phyloP scores from a whole-genome alignment of 2,888 invertebrate genomes.

The Rotaria macrura region DNA sequence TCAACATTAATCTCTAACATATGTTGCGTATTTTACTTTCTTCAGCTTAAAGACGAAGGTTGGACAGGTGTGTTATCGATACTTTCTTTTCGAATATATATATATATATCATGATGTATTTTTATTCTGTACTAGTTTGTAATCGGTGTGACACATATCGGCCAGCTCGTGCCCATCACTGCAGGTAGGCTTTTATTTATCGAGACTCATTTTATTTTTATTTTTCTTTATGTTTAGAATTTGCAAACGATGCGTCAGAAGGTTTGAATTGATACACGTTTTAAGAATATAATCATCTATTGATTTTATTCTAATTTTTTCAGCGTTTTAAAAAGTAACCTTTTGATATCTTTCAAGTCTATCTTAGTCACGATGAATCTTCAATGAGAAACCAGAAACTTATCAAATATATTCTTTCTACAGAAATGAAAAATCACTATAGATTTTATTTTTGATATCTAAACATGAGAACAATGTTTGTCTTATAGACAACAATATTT shows the following conservation, averaged over 20 bases:
- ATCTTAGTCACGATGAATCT: too few relatives aligned
- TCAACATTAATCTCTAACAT: too few relatives aligned
- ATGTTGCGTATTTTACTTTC: not conserved
- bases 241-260: not conserved
- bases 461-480: too few relatives aligned
- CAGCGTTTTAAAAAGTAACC: too few relatives aligned
- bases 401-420: too few relatives aligned
- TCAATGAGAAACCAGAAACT: too few relatives aligned
- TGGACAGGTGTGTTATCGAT: not conserved
- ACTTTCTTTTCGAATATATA: not conserved
- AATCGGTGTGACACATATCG: conserved; percentile 64
- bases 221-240: not conserved
- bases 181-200: conserved; percentile 44
- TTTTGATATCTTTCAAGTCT: too few relatives aligned
- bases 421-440: too few relatives aligned
- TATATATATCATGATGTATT: not conserved
- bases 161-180: conserved; percentile 69
- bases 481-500: too few relatives aligned
- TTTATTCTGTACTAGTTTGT: conserved; percentile 53
- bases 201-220: not conserved
- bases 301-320: too few relatives aligned
- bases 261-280: not conserved
- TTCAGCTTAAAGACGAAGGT: not conserved
- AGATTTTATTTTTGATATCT: too few relatives aligned
- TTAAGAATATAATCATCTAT: too few relatives aligned